These are phyloP conservation scores for Diploscapter pachys DNA, from an alignment of 1,140 invertebrate species.

Conservation along the genomic window DNA sequence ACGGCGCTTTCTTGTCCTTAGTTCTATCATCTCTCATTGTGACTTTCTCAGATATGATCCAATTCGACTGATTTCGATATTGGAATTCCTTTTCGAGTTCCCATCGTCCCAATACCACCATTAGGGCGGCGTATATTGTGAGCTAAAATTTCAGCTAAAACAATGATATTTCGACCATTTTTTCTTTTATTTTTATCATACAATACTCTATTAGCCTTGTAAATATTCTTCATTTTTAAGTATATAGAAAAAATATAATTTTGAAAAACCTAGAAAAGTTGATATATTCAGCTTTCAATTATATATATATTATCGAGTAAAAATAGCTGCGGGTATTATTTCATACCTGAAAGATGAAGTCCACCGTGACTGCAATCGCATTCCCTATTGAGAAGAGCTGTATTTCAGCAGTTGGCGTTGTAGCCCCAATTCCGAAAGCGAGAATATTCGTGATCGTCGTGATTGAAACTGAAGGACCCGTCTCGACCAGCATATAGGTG, in stretches of 20 bases:
- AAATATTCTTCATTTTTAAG: too few species aligned
- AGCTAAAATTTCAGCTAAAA: conserved; percentile 34
- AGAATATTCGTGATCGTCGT: conserved; percentile 56
- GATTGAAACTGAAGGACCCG: conserved; percentile 57
- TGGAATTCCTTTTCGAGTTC: conserved; percentile 41
- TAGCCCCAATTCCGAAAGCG: conserved; percentile 54
- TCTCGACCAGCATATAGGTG: conserved; percentile 52
- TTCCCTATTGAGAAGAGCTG: conserved; percentile 58
- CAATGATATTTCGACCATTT: too few species aligned
- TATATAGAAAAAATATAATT: not conserved
- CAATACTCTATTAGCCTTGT: too few species aligned
- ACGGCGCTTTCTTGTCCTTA: too few species aligned
- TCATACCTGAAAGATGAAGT: conserved; percentile 53
- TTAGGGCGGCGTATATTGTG: conserved; percentile 51
- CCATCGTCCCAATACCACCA: conserved; percentile 47
- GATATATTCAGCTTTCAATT: too few species aligned
- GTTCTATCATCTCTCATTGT: too few species aligned
- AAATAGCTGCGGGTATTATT: not conserved
- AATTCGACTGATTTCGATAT: too few species aligned
- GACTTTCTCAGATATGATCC: too few species aligned
- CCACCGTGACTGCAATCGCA: conserved; percentile 52
- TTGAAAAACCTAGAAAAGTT: not conserved
- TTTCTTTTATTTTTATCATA: too few species aligned
- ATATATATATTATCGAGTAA: too few species aligned
- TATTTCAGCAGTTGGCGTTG: conserved; percentile 58